These are phyloP conservation scores for Sipha maydis DNA, from an alignment of 2,888 invertebrate genomes.

Conservation along the genomic window DNA sequence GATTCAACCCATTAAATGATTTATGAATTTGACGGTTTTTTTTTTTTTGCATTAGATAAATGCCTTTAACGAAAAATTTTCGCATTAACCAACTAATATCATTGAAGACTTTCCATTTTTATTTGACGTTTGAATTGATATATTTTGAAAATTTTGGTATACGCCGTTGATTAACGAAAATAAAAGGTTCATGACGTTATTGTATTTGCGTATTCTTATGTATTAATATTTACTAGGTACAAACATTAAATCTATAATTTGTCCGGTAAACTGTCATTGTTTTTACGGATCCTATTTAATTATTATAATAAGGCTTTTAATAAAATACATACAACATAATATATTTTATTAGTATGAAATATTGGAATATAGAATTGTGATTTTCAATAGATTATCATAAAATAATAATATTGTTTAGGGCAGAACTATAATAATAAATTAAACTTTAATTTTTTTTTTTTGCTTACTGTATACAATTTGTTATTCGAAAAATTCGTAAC, in stretches of 20 bases:
- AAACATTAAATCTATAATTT: not conserved
- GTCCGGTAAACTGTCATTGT: not conserved
- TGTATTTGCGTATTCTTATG: not conserved
- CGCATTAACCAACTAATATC: constrained; percentile 23
- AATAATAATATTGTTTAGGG: not conserved
- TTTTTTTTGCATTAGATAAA: constrained; percentile 36
- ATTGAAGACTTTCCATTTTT: constrained; percentile 19
- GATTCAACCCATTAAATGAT: constrained; percentile 55
- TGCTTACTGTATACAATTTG: not conserved
- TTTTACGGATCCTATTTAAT: not conserved
- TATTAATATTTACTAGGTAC: not conserved
- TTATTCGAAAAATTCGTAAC: not conserved
- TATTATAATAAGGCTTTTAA: not conserved
- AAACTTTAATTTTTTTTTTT: not conserved
- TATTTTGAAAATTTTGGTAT: not conserved
- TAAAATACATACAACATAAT: not conserved
- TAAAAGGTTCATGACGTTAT: not conserved
- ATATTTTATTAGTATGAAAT: not conserved
- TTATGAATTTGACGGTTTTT: constrained; percentile 52
- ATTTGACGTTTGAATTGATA: constrained; percentile 22
- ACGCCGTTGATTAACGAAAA: not conserved
- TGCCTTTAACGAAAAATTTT: constrained; percentile 42
- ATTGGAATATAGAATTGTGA: not conserved
- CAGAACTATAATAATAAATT: not conserved
- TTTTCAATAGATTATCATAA: not conserved